These are phyloP conservation scores for Cyphomyrus plagiostoma DNA, from an alignment of 2,113 vertebrate genomes.

Conservation along the genomic window DNA sequence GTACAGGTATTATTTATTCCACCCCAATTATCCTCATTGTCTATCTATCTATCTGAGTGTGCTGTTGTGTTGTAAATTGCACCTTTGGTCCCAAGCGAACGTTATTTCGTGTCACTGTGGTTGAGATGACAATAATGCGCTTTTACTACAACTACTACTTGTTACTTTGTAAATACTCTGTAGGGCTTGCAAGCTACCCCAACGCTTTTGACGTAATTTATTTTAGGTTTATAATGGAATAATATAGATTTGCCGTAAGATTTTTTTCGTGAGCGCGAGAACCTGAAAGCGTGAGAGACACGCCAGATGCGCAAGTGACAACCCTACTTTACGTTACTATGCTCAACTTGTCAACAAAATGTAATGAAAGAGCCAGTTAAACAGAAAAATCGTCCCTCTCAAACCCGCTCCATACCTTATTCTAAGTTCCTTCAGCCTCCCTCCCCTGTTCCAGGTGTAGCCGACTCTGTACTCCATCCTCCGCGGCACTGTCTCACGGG, in stretches of 20 bases:
- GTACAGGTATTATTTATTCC: too few relatives aligned
- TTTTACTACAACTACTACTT: too few relatives aligned
- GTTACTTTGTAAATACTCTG: not conserved
- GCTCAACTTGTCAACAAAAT: not conserved
- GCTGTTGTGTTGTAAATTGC: too few relatives aligned
- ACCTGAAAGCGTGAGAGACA: not conserved
- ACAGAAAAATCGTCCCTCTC: not conserved
- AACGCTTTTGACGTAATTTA: not conserved
- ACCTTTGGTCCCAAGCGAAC: too few relatives aligned
- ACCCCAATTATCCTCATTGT: too few relatives aligned
- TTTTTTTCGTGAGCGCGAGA: not conserved
- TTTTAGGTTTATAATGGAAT: not conserved
- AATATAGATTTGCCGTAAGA: not conserved
- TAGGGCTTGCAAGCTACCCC: not conserved
- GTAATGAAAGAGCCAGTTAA: not conserved
- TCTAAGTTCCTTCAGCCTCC: constrained; percentile 64
- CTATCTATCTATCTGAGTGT: too few relatives aligned
- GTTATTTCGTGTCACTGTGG: too few relatives aligned
- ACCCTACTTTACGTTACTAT: not conserved
- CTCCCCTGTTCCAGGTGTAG: constrained; percentile 56
- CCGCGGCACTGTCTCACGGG: not conserved
- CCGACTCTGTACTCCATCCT: constrained; percentile 38
- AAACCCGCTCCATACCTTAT: constrained; percentile 56
- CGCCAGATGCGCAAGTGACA: not conserved
- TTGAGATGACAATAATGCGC: too few relatives aligned